A percentile compares a stretch with the other conserved stretches of the same genome.
Conservation (phyloP, 1,140 invertebrate species). For the Papilio aristodemus region DNA sequence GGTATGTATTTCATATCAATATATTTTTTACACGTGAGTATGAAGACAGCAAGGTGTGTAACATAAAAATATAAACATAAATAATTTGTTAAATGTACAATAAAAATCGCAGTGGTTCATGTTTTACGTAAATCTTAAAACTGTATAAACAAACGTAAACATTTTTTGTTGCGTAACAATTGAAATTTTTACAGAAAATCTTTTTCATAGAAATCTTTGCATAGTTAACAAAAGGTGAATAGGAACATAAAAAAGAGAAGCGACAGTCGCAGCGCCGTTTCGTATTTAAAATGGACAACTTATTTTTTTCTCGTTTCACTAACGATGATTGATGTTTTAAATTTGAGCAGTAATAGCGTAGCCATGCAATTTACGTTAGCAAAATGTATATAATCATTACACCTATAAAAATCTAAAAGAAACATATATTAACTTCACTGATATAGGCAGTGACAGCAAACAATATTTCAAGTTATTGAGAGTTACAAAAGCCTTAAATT, state of each 20-base stretch:
- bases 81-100: too few relatives aligned
- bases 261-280: not conserved
- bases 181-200: not conserved
- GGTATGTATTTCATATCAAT: not conserved
- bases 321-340: slow-evolving; percentile 14
- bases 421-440: not conserved
- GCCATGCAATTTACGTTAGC: not conserved
- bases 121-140: too few relatives aligned
- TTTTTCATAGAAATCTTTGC: slow-evolving; percentile 2
- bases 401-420: not conserved
- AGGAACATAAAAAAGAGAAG: slow-evolving; percentile 5
- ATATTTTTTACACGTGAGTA: not conserved
- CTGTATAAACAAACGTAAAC: too few relatives aligned
- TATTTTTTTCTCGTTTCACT: slow-evolving; percentile 11
- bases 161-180: too few relatives aligned
- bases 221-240: slow-evolving; percentile 5
- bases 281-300: not conserved
- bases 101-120: too few relatives aligned
- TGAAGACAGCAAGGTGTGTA: not conserved
- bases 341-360: not conserved
- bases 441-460: not conserved
- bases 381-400: not conserved
- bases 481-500: too few relatives aligned
- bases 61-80: too few relatives aligned
- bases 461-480: not conserved